Evolutionary conservation across 2,797 vertebrate species (phyloP).

Genomic region (Odontamblyopus lacepedii): DNA sequence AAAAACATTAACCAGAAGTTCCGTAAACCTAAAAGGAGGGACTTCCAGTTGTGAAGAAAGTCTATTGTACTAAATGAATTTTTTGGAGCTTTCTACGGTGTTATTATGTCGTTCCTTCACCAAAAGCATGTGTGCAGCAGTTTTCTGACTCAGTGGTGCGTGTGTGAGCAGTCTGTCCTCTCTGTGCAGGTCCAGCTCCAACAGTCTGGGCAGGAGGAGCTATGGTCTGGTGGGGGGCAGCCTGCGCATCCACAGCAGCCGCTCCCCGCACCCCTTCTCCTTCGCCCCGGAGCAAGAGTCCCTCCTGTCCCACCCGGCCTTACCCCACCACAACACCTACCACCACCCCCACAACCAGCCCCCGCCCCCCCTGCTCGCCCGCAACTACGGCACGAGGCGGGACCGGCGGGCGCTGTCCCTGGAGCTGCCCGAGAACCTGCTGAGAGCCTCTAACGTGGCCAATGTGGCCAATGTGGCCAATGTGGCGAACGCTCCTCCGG

Average conservation of each 20-base stretch:
- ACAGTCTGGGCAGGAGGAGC: conserved; percentile 84
- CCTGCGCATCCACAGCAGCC: conserved; percentile 71
- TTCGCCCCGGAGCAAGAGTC: conserved; percentile 87
- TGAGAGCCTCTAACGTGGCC: conserved; percentile 41
- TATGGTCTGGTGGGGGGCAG: conserved; percentile 72
- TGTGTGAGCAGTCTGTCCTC: background rate
- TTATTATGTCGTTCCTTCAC: too few species aligned
- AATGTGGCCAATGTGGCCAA: conserved; percentile 9
- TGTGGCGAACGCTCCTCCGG: background rate
- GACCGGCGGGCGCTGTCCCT: conserved; percentile 89
- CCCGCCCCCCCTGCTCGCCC: conserved; percentile 53
- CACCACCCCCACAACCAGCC: conserved; percentile 19
- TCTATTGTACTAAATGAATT: too few species aligned
- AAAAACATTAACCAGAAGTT: too few species aligned
- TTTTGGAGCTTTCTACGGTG: too few species aligned
- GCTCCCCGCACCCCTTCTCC: conserved; percentile 71
- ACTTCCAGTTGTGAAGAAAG: too few species aligned
- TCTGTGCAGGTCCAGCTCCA: conserved; percentile 85
- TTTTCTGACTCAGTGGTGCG: too few species aligned
- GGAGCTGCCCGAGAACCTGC: conserved; percentile 82
- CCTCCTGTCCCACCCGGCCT: conserved; percentile 79
- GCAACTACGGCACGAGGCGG: conserved; percentile 55
- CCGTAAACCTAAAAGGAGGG: too few species aligned
- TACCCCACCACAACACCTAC: conserved; percentile 17
- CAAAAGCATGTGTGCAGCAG: too few species aligned